Percentiles rank a stretch among this genome's conserved stretches.
phyloP scores from a whole-genome alignment of 2,113 vertebrate genomes.

The Axis porcinus region DNA sequence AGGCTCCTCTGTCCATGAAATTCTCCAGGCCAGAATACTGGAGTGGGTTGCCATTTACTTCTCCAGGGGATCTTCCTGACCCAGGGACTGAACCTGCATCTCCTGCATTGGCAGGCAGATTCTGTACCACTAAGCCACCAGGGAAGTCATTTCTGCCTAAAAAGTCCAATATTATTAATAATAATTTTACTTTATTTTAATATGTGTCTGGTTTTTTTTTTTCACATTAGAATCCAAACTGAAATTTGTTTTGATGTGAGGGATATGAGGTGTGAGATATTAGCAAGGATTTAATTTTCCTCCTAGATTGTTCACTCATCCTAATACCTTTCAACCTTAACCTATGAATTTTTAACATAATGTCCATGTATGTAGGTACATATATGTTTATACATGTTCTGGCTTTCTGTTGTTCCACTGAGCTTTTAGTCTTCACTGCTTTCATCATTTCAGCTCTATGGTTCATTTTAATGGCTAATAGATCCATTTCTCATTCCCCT shows the following conservation, averaged over 20 bases:
- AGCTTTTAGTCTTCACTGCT: not conserved
- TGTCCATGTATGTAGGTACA: not conserved
- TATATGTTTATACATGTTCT: not conserved
- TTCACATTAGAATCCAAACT: not conserved
- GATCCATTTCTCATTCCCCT: not conserved
- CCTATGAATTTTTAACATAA: not conserved
- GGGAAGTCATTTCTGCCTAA: not conserved
- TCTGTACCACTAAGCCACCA: not conserved
- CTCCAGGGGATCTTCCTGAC: not conserved
- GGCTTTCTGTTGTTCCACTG: not conserved
- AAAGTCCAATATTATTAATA: not conserved
- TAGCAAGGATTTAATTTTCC: not conserved
- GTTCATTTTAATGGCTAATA: slow-evolving; percentile 11
- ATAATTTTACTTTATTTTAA: not conserved
- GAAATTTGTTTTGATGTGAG: not conserved
- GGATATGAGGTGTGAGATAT: not conserved
- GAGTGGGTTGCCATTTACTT: not conserved
- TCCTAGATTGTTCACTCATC: not conserved
- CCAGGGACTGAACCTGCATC: not conserved
- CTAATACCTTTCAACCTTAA: not conserved
- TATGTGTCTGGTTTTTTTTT: not conserved
- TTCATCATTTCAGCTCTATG: not conserved
- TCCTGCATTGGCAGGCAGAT: not conserved
- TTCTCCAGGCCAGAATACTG: not conserved
- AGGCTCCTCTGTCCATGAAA: not conserved